Percentiles rank a stretch among this genome's conserved stretches.
Evolutionary conservation across 2,797 vertebrate species (phyloP).

Genomic region (Setipinna tenuifilis): DNA sequence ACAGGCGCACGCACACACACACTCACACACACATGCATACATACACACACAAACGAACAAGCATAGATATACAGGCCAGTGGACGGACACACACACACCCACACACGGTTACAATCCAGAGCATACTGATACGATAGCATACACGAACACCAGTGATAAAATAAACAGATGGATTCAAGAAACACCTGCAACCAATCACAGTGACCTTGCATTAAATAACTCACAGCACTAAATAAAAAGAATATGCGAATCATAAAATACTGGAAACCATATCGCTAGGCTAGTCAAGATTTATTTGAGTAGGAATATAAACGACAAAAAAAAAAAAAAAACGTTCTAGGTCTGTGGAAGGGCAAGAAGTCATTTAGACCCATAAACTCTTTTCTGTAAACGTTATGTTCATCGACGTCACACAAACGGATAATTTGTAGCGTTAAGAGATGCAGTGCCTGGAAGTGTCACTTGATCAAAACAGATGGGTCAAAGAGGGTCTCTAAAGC

Average conservation of each 20-base stretch:
- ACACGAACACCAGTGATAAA: neutral
- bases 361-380: neutral
- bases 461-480: neutral
- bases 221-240: neutral
- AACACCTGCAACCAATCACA: slow-evolving; percentile 1
- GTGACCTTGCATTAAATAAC: neutral
- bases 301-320: neutral
- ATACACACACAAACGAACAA: too few species aligned
- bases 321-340: neutral
- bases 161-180: slow-evolving; percentile 16
- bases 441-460: neutral
- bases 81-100: neutral
- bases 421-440: neutral
- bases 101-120: neutral
- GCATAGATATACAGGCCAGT: neutral
- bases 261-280: neutral
- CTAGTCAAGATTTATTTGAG: neutral
- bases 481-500: neutral
- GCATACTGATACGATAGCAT: neutral
- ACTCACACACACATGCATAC: too few species aligned
- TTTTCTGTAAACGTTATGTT: neutral
- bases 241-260: neutral
- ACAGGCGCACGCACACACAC: neutral
- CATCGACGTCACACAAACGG: neutral
- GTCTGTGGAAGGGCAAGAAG: neutral